phyloP scores from a whole-genome alignment of 2,888 invertebrate genomes.

The Dascillus cervinus region DNA sequence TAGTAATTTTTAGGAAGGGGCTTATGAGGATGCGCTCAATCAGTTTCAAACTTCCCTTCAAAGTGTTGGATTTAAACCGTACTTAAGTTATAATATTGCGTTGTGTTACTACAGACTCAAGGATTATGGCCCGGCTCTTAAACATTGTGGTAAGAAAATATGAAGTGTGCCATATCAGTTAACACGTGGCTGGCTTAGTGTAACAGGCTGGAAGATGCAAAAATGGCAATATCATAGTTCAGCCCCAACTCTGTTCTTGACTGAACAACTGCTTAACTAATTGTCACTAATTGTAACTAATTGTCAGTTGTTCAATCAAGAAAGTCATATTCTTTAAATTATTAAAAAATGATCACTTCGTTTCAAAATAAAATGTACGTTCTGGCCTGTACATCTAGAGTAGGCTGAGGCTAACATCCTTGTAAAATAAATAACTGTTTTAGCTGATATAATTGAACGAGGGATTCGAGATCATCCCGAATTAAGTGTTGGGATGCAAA shows the following conservation, averaged over 20 bases:
- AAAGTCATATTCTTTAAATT: not conserved
- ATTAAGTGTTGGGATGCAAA: slow-evolving; percentile 92
- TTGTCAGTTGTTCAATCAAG: no score
- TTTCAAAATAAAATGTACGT: no score
- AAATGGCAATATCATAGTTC: no score
- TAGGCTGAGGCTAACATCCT: not conserved
- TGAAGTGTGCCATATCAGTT: no score
- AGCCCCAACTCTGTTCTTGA: no score
- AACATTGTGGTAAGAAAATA: slow-evolving; percentile 76
- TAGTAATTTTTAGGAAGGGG: slow-evolving; percentile 54
- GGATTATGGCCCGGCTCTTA: slow-evolving; percentile 87
- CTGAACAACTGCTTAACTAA: no score
- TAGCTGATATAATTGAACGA: slow-evolving; percentile 85
- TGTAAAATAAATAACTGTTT: slow-evolving; percentile 13
- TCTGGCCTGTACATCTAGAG: no score
- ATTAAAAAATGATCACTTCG: slow-evolving; percentile 1
- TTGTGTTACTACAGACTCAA: slow-evolving; percentile 90
- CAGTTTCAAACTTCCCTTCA: slow-evolving; percentile 85
- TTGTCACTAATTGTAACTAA: no score
- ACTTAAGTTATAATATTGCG: slow-evolving; percentile 92
- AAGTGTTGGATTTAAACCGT: slow-evolving; percentile 80
- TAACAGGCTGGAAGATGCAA: no score
- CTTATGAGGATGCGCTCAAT: slow-evolving; percentile 84
- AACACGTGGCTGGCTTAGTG: no score
- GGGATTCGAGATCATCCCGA: slow-evolving; percentile 97